A percentile compares a stretch with the other conserved stretches of the same genome.
phyloP scores from a whole-genome alignment of 2,113 vertebrate species.

The Scopus umbretta region DNA sequence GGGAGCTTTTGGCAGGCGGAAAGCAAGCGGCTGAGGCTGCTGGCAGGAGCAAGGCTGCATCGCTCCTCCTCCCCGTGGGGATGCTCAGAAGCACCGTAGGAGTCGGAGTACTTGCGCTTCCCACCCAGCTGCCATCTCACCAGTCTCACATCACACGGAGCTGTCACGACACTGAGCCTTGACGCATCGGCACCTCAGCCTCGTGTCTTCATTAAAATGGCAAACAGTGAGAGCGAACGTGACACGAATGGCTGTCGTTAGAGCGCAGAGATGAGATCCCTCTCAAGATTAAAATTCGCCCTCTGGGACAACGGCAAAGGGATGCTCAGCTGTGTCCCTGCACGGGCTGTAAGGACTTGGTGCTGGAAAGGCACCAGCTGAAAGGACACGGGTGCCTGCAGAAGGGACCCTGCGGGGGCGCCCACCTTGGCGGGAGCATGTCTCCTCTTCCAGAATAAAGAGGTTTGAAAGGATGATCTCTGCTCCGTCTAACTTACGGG shows the following conservation, averaged over 20 bases:
- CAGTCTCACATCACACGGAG: background rate
- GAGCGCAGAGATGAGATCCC: background rate
- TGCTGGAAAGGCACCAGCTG: background rate
- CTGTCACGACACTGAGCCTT: background rate
- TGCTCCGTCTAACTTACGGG: background rate
- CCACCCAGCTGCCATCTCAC: background rate
- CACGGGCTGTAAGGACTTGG: background rate
- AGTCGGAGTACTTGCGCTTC: background rate
- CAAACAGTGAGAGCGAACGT: background rate
- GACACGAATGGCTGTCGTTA: background rate
- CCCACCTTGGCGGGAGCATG: rapidly evolving
- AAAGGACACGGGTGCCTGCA: background rate
- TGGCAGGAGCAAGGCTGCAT: background rate
- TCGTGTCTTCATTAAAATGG: background rate
- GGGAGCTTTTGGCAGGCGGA: background rate
- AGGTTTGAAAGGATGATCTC: background rate
- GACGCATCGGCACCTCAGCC: background rate
- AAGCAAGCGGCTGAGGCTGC: background rate
- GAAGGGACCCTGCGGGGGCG: background rate
- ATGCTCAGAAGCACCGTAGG: background rate
- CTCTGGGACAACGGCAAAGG: rapidly evolving
- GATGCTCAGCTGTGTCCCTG: background rate
- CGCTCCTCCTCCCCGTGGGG: background rate
- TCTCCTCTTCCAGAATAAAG: background rate
- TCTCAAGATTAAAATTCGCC: background rate